A percentile compares a stretch with the other conserved stretches of the same genome.
Conservation (phyloP, 2,797 vertebrate genomes). For the Chloroceryle amazona region DNA sequence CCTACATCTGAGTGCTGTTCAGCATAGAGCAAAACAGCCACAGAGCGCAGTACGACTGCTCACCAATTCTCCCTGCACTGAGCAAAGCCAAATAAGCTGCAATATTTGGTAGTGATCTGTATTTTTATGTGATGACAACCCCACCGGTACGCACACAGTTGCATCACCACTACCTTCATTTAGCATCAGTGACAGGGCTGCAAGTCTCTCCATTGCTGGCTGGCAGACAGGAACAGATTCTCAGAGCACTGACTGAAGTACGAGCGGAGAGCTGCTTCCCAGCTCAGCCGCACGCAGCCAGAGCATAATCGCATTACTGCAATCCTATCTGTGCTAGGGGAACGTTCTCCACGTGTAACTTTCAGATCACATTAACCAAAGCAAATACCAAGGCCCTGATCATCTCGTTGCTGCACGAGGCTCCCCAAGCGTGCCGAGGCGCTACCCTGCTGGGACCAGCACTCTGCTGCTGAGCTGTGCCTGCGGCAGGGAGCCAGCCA, state of each 20-base stretch:
- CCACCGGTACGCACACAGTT: rapidly evolving
- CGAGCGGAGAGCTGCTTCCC: not conserved
- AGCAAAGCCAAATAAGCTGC: not conserved
- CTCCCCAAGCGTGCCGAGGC: not conserved
- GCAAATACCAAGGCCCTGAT: not conserved
- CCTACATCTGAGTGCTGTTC: not conserved
- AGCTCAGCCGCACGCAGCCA: not conserved
- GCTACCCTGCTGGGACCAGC: not conserved
- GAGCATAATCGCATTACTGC: not conserved
- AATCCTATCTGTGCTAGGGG: not conserved
- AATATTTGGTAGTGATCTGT: not conserved
- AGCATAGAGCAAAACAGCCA: not conserved
- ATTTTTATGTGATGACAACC: not conserved
- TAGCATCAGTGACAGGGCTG: not conserved
- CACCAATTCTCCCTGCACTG: not conserved
- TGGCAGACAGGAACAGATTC: not conserved
- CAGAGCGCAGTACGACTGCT: not conserved
- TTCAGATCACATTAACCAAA: constrained; percentile 24
- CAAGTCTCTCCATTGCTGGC: not conserved
- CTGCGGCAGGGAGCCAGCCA: not conserved
- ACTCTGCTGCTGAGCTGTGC: not conserved
- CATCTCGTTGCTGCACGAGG: not conserved
- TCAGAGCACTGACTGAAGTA: not conserved
- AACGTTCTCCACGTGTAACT: not conserved
- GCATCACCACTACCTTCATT: not conserved